phyloP scores from a whole-genome alignment of 1,140 invertebrate species.

The Drosophila ohnishii region DNA sequence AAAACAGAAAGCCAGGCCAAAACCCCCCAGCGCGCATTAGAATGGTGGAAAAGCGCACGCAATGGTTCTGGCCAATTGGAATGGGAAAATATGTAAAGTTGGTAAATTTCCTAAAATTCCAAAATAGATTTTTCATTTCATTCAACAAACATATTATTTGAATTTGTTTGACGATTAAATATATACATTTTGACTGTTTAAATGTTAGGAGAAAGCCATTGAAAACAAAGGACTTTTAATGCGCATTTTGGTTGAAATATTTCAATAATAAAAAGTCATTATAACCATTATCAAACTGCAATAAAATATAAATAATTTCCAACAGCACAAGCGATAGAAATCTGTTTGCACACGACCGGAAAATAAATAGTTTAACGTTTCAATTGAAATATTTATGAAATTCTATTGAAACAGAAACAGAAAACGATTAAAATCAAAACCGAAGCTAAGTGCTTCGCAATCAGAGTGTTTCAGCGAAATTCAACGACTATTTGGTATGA shows the following conservation, averaged over 20 bases:
- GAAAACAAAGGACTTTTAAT: not conserved
- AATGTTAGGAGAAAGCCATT: no score
- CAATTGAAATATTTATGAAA: conserved; percentile 5
- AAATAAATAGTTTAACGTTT: not conserved
- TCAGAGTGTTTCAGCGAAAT: not conserved
- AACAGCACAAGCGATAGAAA: not conserved
- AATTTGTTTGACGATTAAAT: not conserved
- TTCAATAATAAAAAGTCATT: not conserved
- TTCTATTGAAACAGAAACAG: not conserved
- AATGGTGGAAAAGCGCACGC: no score
- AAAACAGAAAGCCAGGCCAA: no score
- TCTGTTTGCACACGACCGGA: not conserved
- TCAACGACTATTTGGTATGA: not conserved
- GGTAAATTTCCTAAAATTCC: no score
- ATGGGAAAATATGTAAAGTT: conserved; percentile 15
- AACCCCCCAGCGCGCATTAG: no score
- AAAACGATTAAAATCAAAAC: not conserved
- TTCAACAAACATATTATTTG: not conserved
- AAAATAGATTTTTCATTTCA: no score
- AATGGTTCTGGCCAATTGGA: conserved; percentile 28
- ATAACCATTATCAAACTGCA: not conserved
- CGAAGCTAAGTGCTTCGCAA: not conserved
- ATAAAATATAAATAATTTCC: not conserved
- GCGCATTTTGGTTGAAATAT: not conserved
- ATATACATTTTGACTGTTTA: not conserved